Base-by-base conservation (phyloP, 1,140 invertebrate genomes). In the Hycleus phaleratus region DNA sequence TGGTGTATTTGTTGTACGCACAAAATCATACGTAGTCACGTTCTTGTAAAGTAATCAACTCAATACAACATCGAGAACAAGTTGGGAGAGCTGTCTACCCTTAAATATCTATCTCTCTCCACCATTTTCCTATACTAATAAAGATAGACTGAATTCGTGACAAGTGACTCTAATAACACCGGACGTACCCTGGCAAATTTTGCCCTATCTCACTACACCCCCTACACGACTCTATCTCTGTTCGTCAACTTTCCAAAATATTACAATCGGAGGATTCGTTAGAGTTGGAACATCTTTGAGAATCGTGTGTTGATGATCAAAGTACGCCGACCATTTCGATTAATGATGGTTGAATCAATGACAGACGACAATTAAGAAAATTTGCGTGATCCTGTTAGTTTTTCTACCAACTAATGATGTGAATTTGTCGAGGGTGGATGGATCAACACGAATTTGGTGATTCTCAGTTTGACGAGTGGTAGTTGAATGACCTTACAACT, bases 161-260 rank as follows among this genome's bases (percentile, higher is more conserved):
- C 52, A 55, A 55, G 52, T 55, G 52, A 55, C 44, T 55, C 52
- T 55, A 55, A 55, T 55, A 55, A 55, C 52, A 55, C 52, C 45
- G 52, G 52, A 55, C 52, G 52, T 46, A 55, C 52, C 52, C 52
- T 32, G 32, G 32, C 51, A 42, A 46, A 53, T 53, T 53, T 53
- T 45, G 51, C 26, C 32, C 32, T 3, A 18, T 18, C 18, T 18
- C 18, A 18, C 18, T 18, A 18, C 18, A 18, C 18, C 18, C 18
- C 2, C 18, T 18, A 18, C 18, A 18, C 18, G 18, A 18, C 18
- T 18, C 18, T 1, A 18, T 18, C 18, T 44, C 39, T 12, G 8
- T 46, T 8, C n/a, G 12, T 26, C 46, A 26, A 46, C 26, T 26
- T 39, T 42, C 49, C 32, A 11, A 51, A 49, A n/a, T 5, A 32